These are phyloP conservation scores for Paracanthobrama guichenoti DNA, from an alignment of 2,113 vertebrate genomes.

Conservation along the genomic window DNA sequence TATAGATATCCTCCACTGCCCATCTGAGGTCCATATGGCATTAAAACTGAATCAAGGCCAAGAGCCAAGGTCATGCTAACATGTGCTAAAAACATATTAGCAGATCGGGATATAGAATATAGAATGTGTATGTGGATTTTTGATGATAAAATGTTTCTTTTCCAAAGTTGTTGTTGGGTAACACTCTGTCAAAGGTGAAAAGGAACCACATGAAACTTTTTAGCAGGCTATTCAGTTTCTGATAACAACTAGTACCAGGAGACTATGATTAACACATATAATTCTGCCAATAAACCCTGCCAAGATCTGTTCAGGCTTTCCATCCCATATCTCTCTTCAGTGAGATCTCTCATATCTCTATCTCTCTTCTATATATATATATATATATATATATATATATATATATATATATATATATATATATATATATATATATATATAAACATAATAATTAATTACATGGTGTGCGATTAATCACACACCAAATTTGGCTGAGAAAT, in stretches of 20 bases:
- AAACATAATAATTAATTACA: too few relatives aligned
- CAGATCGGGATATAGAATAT: not conserved
- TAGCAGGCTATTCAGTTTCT: constrained; percentile 4
- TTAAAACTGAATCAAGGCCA: constrained; percentile 22
- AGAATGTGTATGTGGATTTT: not conserved
- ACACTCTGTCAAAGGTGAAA: not conserved
- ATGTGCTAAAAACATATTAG: not conserved
- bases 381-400: too few relatives aligned
- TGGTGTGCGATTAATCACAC: too few relatives aligned
- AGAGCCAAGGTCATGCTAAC: constrained; percentile 18
- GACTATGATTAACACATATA: constrained; percentile 22
- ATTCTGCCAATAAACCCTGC: constrained; percentile 16
- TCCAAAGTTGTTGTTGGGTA: not conserved
- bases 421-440: too few relatives aligned
- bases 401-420: too few relatives aligned
- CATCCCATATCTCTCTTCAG: not conserved
- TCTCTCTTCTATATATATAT: too few relatives aligned
- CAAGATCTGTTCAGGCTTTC: not conserved
- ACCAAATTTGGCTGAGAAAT: too few relatives aligned
- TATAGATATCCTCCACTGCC: constrained; percentile 40
- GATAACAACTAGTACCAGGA: not conserved
- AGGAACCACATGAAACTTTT: not conserved
- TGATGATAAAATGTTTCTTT: not conserved
- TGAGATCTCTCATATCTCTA: too few relatives aligned
- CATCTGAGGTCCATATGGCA: constrained; percentile 14